These are phyloP conservation scores for Hipparchia sbordonii DNA, from an alignment of 2,888 invertebrate species.

Conservation along the genomic window DNA sequence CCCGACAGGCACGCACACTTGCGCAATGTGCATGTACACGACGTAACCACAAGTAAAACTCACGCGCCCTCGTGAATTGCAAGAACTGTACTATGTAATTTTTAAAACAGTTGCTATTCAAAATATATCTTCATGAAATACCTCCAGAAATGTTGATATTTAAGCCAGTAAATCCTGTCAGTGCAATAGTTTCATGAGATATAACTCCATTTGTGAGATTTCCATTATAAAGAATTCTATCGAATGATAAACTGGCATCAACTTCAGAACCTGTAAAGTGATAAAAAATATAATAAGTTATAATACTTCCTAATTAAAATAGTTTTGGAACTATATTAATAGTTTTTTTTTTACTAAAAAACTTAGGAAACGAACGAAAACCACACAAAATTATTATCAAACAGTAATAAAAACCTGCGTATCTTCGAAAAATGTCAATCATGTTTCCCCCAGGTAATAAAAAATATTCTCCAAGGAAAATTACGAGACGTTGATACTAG, in stretches of 20 bases:
- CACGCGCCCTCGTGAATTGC: no score
- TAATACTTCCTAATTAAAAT: no score
- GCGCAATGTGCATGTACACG: no score
- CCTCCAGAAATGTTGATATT: conserved; percentile 57
- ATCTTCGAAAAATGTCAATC: no score
- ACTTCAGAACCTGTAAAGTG: conserved; percentile 23
- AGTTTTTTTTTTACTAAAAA: background rate
- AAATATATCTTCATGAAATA: conserved; percentile 43
- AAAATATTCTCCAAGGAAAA: no score
- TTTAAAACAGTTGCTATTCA: background rate
- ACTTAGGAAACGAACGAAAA: conserved; percentile 11
- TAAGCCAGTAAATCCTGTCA: conserved; percentile 53
- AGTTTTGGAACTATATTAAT: no score
- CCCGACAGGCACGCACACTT: no score
- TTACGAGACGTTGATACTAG: no score
- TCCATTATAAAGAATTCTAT: conserved; percentile 61
- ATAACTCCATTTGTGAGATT: conserved; percentile 48
- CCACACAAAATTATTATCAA: background rate
- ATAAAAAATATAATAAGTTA: background rate
- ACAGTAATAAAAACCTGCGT: no score
- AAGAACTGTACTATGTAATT: background rate
- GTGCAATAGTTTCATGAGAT: conserved; percentile 58
- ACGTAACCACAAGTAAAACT: no score
- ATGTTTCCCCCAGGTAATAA: no score
- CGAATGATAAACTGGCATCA: conserved; percentile 49